Conservation (phyloP, 1,140 invertebrate species). For the Aporrectodea caliginosa region DNA sequence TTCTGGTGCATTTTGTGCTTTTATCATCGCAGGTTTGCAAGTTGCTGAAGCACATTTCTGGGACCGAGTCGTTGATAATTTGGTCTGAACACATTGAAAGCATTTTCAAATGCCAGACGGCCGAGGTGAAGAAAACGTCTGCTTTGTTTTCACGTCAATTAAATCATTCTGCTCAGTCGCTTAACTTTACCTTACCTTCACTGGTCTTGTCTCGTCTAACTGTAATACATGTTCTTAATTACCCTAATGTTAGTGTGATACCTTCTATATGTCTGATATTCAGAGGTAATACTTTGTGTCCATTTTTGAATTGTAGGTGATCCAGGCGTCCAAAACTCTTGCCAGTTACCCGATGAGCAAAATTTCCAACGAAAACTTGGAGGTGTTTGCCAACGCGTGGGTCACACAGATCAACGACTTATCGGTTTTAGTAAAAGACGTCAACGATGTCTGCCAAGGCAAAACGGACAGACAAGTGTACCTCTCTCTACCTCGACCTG, state of each 20-base stretch:
- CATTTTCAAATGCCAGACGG: slow-evolving; percentile 70
- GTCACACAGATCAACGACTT: slow-evolving; percentile 85
- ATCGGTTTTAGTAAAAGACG: slow-evolving; percentile 70
- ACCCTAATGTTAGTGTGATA: too few relatives aligned
- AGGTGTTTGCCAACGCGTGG: slow-evolving; percentile 98
- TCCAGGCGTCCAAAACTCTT: slow-evolving; percentile 86
- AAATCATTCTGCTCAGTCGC: background rate
- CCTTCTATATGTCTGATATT: too few relatives aligned
- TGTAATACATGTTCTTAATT: too few relatives aligned
- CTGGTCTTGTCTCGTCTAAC: too few relatives aligned
- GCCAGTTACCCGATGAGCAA: slow-evolving; percentile 87
- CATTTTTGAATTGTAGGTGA: too few relatives aligned
- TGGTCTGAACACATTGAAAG: slow-evolving; percentile 92
- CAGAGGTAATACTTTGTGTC: too few relatives aligned
- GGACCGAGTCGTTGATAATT: slow-evolving; percentile 88
- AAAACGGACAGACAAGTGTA: slow-evolving; percentile 82
- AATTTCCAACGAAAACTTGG: slow-evolving; percentile 93
- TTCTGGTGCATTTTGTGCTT: too few relatives aligned
- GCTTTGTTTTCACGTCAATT: background rate
- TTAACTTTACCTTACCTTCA: background rate
- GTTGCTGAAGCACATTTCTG: slow-evolving; percentile 87
- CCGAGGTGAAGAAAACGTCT: slow-evolving; percentile 54
- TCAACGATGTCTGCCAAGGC: slow-evolving; percentile 75
- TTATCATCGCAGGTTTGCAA: slow-evolving; percentile 89
- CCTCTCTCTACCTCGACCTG: slow-evolving; percentile 87